Conservation (phyloP, 64 coral and sea anemone genomes). For the Exaiptasia diaphana region DNA sequence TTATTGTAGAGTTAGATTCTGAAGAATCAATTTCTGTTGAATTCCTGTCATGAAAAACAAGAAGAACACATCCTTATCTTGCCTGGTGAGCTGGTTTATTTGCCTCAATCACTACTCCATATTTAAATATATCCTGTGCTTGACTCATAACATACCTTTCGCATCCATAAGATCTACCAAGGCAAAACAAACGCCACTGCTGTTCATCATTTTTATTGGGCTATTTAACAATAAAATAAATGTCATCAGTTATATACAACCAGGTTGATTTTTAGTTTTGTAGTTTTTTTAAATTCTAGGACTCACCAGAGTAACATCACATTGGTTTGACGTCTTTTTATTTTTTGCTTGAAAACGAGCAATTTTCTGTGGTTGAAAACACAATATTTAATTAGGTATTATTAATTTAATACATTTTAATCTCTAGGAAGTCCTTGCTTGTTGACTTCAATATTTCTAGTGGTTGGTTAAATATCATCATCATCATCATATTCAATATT, state of each 20-base stretch:
- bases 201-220: neutral
- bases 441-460: neutral
- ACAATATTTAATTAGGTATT: too few species aligned
- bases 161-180: too few species aligned
- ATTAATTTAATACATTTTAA: too few species aligned
- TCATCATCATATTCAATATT: neutral
- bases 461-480: neutral
- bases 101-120: too few species aligned
- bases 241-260: neutral
- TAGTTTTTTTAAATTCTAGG: neutral
- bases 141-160: too few species aligned
- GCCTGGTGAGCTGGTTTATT: too few species aligned
- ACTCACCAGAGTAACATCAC: neutral
- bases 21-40: too few species aligned
- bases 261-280: neutral
- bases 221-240: neutral
- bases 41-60: too few species aligned
- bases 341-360: neutral
- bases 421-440: neutral
- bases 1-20: too few species aligned
- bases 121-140: too few species aligned
- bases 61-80: too few species aligned
- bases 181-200: conserved; percentile 26
- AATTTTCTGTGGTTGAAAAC: too few species aligned
- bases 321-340: neutral